Percentiles rank a stretch among this genome's conserved stretches.
phyloP scores from a whole-genome alignment of 2,113 vertebrate species.

The Psittacula cyanocephala region DNA sequence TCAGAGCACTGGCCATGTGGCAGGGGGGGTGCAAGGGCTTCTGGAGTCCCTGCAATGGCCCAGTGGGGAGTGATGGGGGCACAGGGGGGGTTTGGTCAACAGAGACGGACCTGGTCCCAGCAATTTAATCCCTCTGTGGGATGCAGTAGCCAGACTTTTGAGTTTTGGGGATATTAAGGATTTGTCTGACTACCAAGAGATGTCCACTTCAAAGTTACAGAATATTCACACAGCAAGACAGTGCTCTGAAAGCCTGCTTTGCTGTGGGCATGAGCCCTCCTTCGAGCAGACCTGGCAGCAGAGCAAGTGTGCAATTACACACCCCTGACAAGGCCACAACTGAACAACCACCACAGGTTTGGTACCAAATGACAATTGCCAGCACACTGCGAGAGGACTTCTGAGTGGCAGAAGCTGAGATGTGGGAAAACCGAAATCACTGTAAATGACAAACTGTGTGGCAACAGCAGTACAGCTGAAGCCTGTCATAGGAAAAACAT shows the following conservation, averaged over 20 bases:
- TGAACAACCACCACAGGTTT: fast-evolving
- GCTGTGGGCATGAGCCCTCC: background rate
- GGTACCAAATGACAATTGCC: fast-evolving
- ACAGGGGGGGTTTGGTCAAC: background rate
- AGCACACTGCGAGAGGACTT: fast-evolving
- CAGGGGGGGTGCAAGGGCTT: background rate
- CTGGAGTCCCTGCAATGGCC: fast-evolving
- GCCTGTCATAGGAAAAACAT: fast-evolving
- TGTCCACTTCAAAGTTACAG: background rate
- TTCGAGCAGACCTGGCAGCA: fast-evolving
- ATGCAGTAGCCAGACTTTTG: fast-evolving
- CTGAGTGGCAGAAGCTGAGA: background rate
- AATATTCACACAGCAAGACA: background rate
- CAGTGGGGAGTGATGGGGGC: fast-evolving
- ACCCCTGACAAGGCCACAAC: background rate
- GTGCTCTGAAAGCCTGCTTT: background rate
- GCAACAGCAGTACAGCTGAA: background rate
- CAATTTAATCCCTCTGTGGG: background rate
- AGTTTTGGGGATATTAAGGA: background rate
- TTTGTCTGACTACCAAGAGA: background rate
- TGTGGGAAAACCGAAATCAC: fast-evolving
- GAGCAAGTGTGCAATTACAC: fast-evolving
- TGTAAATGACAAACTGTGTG: no score
- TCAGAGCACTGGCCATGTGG: fast-evolving
- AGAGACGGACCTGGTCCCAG: background rate